Conservation (phyloP, 1,140 invertebrate species). For the Eciton burchellii region DNA sequence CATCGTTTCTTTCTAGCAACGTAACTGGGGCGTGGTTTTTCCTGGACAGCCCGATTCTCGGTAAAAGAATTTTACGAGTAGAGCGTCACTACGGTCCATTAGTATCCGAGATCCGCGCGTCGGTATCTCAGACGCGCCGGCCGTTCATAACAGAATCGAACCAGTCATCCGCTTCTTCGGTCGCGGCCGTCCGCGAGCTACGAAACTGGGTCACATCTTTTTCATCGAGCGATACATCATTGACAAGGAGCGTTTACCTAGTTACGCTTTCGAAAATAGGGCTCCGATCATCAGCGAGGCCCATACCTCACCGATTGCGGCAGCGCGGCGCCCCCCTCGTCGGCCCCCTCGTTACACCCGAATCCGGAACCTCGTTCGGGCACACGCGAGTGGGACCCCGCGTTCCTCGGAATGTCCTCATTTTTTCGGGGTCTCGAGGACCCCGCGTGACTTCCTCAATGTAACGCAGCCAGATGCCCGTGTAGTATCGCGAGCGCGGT, state of each 20-base stretch:
- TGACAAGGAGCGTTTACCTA: conserved; percentile 60
- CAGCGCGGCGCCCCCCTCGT: not conserved
- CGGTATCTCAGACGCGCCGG: not conserved
- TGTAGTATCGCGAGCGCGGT: conserved; percentile 46
- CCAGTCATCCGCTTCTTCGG: conserved; percentile 57
- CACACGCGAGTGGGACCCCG: conserved; percentile 23
- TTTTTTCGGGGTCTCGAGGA: conserved; percentile 76
- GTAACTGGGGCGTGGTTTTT: conserved; percentile 64
- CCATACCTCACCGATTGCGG: conserved; percentile 4
- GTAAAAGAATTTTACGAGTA: conserved; percentile 64
- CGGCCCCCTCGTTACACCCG: conserved; percentile 19
- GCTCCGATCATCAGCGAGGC: conserved; percentile 22
- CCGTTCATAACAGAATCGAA: conserved; percentile 28
- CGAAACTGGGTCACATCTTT: conserved; percentile 61
- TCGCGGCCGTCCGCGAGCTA: conserved; percentile 5
- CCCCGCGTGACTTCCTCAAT: conserved; percentile 78
- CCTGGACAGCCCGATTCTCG: conserved; percentile 28
- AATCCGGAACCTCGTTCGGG: conserved; percentile 68
- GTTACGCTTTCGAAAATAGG: conserved; percentile 65
- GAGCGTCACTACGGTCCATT: conserved; percentile 33
- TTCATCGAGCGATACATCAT: conserved; percentile 49
- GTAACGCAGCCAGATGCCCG: conserved; percentile 45
- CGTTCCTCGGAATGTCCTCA: conserved; percentile 77
- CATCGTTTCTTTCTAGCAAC: conserved; percentile 64
- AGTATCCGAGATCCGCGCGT: conserved; percentile 54